Conservation (phyloP, 2,888 invertebrate species). For the Oxystoma pomonae region DNA sequence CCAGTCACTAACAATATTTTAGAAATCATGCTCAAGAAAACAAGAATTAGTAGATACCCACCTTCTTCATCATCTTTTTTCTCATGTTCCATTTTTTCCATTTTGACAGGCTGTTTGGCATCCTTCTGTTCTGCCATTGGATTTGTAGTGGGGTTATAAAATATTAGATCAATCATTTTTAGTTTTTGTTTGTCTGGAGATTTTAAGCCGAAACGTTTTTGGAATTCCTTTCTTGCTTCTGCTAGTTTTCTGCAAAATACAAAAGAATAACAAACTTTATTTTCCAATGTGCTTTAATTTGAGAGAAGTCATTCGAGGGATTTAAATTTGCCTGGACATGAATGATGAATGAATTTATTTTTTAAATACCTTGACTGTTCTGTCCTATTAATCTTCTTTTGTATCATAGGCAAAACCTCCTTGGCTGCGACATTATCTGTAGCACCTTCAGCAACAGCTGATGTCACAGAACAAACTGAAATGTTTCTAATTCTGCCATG, state of each 20-base stretch:
- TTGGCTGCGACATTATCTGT: constrained; percentile 15
- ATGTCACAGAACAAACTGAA: constrained; percentile 40
- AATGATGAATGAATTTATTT: background rate
- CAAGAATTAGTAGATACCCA: background rate
- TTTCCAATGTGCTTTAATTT: no score
- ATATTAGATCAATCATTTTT: constrained; percentile 90
- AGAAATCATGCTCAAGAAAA: no score
- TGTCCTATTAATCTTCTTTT: constrained; percentile 41
- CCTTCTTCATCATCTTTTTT: constrained; percentile 31
- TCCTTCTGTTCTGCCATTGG: constrained; percentile 59
- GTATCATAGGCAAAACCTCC: constrained; percentile 31
- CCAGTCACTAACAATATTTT: no score
- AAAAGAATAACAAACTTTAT: no score
- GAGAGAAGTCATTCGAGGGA: no score
- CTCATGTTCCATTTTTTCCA: constrained; percentile 33
- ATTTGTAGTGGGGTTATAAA: constrained; percentile 79
- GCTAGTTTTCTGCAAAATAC: constrained; percentile 46
- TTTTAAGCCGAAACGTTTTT: constrained; percentile 50
- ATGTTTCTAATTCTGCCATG: constrained; percentile 44
- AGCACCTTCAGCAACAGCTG: constrained; percentile 12
- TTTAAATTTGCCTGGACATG: no score
- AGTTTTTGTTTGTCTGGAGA: constrained; percentile 62
- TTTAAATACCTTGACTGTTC: constrained; percentile 44
- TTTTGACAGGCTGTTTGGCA: background rate
- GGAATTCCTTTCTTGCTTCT: constrained; percentile 54